phyloP scores from a whole-genome alignment of 2,797 vertebrate species.

The Gobio occitaniae region DNA sequence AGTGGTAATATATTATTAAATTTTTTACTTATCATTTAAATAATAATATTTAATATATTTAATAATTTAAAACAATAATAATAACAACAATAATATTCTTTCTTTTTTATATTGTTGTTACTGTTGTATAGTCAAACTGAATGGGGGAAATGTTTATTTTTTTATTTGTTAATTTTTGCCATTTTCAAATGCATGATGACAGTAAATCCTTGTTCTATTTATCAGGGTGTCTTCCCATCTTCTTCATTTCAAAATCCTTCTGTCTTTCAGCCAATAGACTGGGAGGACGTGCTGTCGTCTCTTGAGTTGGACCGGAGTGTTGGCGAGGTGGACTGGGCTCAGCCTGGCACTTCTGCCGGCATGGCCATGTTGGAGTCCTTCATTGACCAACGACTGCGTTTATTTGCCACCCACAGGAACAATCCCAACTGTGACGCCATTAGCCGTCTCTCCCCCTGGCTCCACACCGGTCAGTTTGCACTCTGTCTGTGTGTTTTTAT shows the following conservation, averaged over 20 bases:
- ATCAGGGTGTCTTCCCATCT: neutral
- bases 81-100: neutral
- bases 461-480: slow-evolving; percentile 77
- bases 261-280: slow-evolving; percentile 77
- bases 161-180: neutral
- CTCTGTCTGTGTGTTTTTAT: neutral
- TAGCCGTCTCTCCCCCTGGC: slow-evolving; percentile 91
- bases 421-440: slow-evolving; percentile 84
- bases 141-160: neutral
- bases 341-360: slow-evolving; percentile 78
- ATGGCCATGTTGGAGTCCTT: slow-evolving; percentile 84
- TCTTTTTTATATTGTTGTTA: neutral
- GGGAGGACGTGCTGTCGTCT: slow-evolving; percentile 79
- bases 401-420: slow-evolving; percentile 80
- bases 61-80: neutral
- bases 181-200: neutral
- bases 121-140: neutral
- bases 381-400: slow-evolving; percentile 78
- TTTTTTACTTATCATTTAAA: neutral
- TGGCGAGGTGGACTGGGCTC: slow-evolving; percentile 83
- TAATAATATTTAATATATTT: neutral
- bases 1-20: neutral
- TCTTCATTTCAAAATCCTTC: neutral
- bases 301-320: slow-evolving; percentile 81
- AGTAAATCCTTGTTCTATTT: neutral